Evolutionary conservation across 2,113 vertebrate genomes (phyloP).

Genomic region (Ifrita kowaldi): DNA sequence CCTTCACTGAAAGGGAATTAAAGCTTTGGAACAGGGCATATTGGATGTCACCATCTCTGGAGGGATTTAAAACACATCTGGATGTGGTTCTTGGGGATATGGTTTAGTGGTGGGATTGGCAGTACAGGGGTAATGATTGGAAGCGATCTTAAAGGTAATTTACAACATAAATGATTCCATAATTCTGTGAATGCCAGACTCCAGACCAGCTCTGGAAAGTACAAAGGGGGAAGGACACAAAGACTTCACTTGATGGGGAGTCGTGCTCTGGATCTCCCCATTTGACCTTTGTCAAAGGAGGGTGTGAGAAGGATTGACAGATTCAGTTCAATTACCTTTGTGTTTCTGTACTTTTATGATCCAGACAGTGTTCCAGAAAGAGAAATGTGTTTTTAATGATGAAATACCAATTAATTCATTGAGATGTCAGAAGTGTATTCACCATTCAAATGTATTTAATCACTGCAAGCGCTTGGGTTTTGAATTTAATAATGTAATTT

Average conservation of each 20-base stretch:
- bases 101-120: neutral
- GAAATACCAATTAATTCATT: neutral
- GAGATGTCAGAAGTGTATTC: neutral
- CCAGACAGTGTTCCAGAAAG: neutral
- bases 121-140: neutral
- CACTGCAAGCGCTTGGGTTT: neutral
- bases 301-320: neutral
- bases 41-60: neutral
- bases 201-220: neutral
- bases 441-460: neutral
- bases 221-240: neutral
- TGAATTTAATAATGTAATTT: neutral
- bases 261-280: neutral
- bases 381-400: neutral
- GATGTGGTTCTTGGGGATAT: neutral
- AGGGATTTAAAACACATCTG: neutral
- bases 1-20: neutral
- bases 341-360: neutral
- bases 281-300: neutral
- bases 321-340: neutral
- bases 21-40: neutral
- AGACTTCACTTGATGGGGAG: neutral
- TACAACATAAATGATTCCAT: neutral
- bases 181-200: neutral
- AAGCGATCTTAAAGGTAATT: fast-evolving